Conservation (phyloP, 1,140 invertebrate species). For the Brevipalpus yothersi region DNA sequence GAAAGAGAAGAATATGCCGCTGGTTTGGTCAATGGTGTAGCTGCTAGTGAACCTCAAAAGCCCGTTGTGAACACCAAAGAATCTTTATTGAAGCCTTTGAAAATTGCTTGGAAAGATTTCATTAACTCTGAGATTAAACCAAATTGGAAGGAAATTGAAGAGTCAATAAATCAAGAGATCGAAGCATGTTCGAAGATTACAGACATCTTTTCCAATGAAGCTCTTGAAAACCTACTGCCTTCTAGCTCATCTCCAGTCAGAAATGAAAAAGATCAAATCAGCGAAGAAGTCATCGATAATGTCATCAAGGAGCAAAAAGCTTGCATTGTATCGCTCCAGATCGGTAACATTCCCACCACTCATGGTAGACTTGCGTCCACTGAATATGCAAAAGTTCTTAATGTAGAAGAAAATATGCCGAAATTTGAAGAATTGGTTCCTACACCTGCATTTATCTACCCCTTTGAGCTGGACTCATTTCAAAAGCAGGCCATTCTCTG, state of each 20-base stretch:
- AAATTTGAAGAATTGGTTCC: conserved; percentile 2
- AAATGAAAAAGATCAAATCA: background rate
- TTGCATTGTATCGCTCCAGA: background rate
- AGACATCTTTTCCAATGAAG: no score
- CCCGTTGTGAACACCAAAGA: no score
- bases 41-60: no score
- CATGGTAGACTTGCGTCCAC: background rate
- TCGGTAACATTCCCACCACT: background rate
- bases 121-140: background rate
- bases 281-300: background rate
- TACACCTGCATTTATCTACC: conserved; percentile 6
- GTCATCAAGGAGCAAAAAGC: background rate
- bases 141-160: background rate
- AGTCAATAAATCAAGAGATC: no score
- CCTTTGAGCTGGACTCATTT: conserved; percentile 84
- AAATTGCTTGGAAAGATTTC: background rate
- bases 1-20: background rate
- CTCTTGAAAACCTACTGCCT: no score
- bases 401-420: background rate
- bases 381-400: background rate
- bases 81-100: background rate
- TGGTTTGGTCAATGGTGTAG: no score
- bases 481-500: conserved; percentile 87
- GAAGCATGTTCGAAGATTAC: no score
- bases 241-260: background rate